Evolutionary conservation across 2,113 vertebrate genomes (phyloP), one percentile per base, ranked within the genome.

Genomic region (Tympanuchus pallidicinctus): DNA sequence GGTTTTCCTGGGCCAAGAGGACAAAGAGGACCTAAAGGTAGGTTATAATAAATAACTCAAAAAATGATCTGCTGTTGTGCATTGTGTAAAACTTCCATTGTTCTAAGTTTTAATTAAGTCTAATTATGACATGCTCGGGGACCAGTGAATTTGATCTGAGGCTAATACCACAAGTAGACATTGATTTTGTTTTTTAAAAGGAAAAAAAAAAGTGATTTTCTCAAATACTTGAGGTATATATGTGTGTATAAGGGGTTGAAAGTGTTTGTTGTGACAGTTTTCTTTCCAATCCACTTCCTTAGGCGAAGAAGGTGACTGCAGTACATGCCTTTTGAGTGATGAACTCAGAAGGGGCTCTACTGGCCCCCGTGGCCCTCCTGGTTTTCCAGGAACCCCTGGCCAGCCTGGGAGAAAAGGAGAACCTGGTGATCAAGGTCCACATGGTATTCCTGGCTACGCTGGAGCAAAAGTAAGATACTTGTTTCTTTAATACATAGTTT

Each of bases 291-390:
- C 25, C 24, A 60, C 34, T 81, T 30, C 63, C 45, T 38, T 89
- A 98, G 98, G 98, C 2, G 98, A 98, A 22, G 40, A 90, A 36
- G 98, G 98, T 5, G 97, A 98, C 74, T 98, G 98, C 70, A 95
- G 24, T 27, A 90, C 2, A 10, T 98, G 98, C 12, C 82, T 65
- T 45, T 52, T 73, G 63, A 45, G 56, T 11, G 97, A 96, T 1
- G 94, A 97, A 79, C 28, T 93, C 42, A 36, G 89, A 91, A 42
- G 52, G 15, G 96, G 95, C 4, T 94, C 96, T 57, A 96, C 97
- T 3, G 98, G 98, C 4, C 88, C 61, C 3, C 97, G 96, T 9
- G 98, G 98, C 24, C 94, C 96, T 91, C 97, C 96, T 77, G 98
- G 98, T 52, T 96, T 98, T 50, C 97, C 96, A 10, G 98, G 98